Base-by-base conservation (phyloP, 2,797 vertebrate genomes). In the Pipistrellus pipistrellus region DNA sequence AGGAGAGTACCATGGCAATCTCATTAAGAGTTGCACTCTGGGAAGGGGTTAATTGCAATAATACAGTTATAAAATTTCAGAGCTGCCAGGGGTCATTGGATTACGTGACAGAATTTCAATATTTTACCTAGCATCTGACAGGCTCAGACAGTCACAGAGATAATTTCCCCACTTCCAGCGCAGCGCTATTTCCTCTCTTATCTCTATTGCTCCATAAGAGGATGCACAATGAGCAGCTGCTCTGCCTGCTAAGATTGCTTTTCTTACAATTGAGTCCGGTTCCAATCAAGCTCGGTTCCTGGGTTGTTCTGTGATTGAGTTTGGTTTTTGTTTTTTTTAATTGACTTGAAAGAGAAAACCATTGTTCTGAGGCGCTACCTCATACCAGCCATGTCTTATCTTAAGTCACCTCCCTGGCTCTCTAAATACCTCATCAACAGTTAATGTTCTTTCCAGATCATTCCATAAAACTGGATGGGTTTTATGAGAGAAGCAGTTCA, bases 401-500 rank as follows among this genome's bases (percentile, higher is more conserved):
- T 84, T 35, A 64, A 64, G 3, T 83, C 38, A 69, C 55, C 73
- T 95, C 85, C 48, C 48, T 81, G 25, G 23, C 57, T 91, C 75
- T 93, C 41, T 94, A 76, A 95, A 80, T 46, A 88, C 25, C 23
- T 83, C 57, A 86, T 95, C 76, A 64, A 57, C 64, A 85, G 51
- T 83, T 90, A 71, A 93, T 80, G 46, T 76, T 27, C 35, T 92
- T 95, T 96, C 57, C 21, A 85, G 69, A 88, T 80, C 75, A 53
- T n/a, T 85, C 71, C 51, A 96, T 95, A 83, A 85, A 94, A 27
- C 51, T 88, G 13, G 3, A 9, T 27, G 53, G 75, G n/a, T 90
- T 95, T 97, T 78, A 94, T 85, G 88, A 95, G 85, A 68, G 86
- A 97, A 92, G 76, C 73, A 82, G 8, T 55, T 90, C 85, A 76